Percentiles rank a stretch among this genome's conserved stretches.
Evolutionary conservation across 2,888 invertebrate genomes (phyloP).

Genomic region (Sarcophaga rosellei): DNA sequence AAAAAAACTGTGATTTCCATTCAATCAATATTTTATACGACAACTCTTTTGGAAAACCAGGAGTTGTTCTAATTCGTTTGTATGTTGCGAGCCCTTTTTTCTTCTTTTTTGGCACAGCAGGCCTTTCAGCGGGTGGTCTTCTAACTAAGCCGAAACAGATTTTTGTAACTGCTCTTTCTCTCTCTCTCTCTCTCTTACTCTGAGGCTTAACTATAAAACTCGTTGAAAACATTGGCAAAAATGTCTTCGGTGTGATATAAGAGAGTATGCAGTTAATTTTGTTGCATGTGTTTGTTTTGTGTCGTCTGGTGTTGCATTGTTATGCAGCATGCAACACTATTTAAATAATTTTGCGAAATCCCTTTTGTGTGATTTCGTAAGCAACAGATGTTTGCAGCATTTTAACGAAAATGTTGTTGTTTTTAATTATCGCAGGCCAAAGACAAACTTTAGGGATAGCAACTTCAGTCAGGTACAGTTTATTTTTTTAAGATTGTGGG

Average conservation of each 20-base stretch:
- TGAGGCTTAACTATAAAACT: too few species aligned
- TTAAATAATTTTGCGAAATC: too few species aligned
- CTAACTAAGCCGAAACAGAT: constrained; percentile 29
- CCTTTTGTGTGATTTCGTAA: too few species aligned
- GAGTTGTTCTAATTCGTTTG: neutral
- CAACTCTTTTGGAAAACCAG: constrained; percentile 23
- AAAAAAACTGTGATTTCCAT: constrained; percentile 12
- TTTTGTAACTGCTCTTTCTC: constrained; percentile 24
- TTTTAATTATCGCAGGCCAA: too few species aligned
- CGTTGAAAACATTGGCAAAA: too few species aligned
- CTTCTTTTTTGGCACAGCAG: constrained; percentile 53
- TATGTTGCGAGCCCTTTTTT: constrained; percentile 55
- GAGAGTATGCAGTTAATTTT: constrained; percentile 11
- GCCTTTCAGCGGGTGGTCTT: constrained; percentile 63
- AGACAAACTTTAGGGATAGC: too few species aligned
- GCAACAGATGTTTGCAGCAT: too few species aligned
- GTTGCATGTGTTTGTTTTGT: neutral
- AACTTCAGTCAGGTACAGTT: too few species aligned
- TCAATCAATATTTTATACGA: constrained; percentile 19
- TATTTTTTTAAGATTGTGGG: too few species aligned
- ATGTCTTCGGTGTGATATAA: too few species aligned
- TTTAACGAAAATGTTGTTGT: too few species aligned
- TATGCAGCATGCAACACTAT: constrained; percentile 47
- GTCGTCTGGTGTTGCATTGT: constrained; percentile 42
- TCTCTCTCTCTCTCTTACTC: neutral